Percentiles rank a stretch among this genome's conserved stretches.
Evolutionary conservation across 2,797 vertebrate species (phyloP).

Genomic region (Rachycentron canadum): DNA sequence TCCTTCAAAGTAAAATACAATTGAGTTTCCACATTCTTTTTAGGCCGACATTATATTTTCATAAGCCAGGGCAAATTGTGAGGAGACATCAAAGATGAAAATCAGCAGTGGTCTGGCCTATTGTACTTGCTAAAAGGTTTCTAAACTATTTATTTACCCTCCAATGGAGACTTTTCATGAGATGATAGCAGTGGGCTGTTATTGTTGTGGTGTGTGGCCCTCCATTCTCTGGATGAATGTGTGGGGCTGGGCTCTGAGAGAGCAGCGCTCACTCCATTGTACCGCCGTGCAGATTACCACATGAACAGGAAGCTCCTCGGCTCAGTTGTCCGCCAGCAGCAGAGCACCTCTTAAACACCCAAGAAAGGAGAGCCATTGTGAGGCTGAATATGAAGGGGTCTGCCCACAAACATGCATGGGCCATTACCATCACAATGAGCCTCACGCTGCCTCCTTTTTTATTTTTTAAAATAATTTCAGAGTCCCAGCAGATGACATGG

Average conservation of each 20-base stretch:
- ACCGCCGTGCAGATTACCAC: constrained; percentile 75
- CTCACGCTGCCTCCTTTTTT: constrained; percentile 50
- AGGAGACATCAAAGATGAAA: constrained; percentile 72
- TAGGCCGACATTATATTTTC: constrained; percentile 51
- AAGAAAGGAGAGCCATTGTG: constrained; percentile 74
- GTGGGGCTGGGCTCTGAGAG: constrained; percentile 58
- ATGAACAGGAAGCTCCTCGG: constrained; percentile 80
- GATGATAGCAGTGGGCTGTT: constrained; percentile 68
- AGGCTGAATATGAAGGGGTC: constrained; percentile 66
- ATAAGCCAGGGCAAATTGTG: constrained; percentile 48
- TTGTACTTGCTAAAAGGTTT: constrained; percentile 72
- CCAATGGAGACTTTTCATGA: constrained; percentile 71
- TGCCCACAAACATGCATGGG: constrained; percentile 46
- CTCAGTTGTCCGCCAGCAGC: constrained; percentile 57
- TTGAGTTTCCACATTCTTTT: constrained; percentile 41
- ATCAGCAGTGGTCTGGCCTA: constrained; percentile 62
- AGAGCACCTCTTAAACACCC: constrained; percentile 70
- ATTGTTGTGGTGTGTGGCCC: constrained; percentile 75
- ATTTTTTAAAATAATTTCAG: constrained; percentile 32
- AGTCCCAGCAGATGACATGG: constrained; percentile 34
- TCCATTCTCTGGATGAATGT: constrained; percentile 72
- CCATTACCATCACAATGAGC: constrained; percentile 80
- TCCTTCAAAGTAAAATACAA: constrained; percentile 52
- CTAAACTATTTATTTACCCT: constrained; percentile 80
- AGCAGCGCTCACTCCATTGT: constrained; percentile 67